Evolutionary conservation across 92 coral and sea anemone species (phyloP), one percentile per base, ranked within the genome.

Genomic region (Siderastrea radians): DNA sequence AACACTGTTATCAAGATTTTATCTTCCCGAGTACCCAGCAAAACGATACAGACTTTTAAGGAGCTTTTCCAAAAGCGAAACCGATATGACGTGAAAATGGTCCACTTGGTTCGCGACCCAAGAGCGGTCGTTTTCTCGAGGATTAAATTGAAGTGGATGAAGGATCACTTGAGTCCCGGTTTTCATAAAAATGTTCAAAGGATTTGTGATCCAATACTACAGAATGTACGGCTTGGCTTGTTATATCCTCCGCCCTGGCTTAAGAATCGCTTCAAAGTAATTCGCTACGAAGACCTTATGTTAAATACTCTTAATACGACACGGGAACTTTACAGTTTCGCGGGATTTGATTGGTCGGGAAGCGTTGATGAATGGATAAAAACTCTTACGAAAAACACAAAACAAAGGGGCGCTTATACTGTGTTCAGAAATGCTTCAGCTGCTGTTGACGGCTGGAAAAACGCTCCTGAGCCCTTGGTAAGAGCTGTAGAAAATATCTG

Each of bases 211-310:
- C 72, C 72, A 10, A 49, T 49, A 79, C 62, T 58, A 11, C 48
- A 17, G 13, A 81, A 68, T 48, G 6, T 81, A 43, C 86, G 86
- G 14, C 50, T 68, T 45, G 86, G 77, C 51, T 53, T 81, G 85
- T 15, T 54, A 2, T 55, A 17, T 68, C 84, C 84, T 16, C 89
- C 84, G 16, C 19, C 81, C 19, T 92, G 92, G 94, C 75, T 81
- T 1, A 84, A 26, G 38, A 61, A 74, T 38, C 81, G 86, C 2
- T 49, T 92, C 8, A 74, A 88, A 70, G 68, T 92, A 5, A 69
- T 92, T 50, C 87, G 94, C 3, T 92, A 88, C 66, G 94, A 92
- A 68, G 94, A 92, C 72, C 78, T 92, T 2, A 59, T 72, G 26
- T 6, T 57, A 26, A 70, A 84, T 49, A n/a, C 92, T 16, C 80